Percentiles rank a stretch among this genome's conserved stretches.
Conservation (phyloP, 1,140 invertebrate species). For the Battus philenor region DNA sequence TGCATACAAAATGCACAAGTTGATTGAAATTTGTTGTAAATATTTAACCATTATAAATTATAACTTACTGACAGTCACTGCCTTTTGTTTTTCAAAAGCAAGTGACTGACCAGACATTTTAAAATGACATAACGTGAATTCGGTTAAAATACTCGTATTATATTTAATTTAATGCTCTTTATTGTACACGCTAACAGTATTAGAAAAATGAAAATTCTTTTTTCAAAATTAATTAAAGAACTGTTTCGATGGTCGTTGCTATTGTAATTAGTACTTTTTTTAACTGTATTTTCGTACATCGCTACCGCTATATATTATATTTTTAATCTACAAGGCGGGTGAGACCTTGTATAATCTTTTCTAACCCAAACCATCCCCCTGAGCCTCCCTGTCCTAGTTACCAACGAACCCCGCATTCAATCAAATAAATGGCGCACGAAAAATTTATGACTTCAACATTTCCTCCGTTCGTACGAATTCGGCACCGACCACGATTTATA, state of each 20-base stretch:
- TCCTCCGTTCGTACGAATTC: slow-evolving; percentile 33
- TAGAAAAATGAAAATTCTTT: neutral
- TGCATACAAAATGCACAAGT: slow-evolving; percentile 17
- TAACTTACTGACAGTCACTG: no score
- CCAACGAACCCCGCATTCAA: slow-evolving; percentile 37
- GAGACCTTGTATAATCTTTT: slow-evolving; percentile 17
- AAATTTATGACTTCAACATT: slow-evolving; percentile 53
- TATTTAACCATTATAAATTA: slow-evolving; percentile 1
- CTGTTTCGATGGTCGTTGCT: no score
- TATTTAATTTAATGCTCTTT: no score
- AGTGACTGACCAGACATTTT: neutral
- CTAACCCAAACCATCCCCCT: slow-evolving; percentile 24
- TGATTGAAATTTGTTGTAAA: slow-evolving; percentile 8
- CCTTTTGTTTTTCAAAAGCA: neutral
- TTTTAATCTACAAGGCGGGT: slow-evolving; percentile 7
- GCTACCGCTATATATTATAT: no score
- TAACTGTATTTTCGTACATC: no score
- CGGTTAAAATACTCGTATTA: no score
- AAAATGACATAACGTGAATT: neutral
- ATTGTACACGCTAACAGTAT: no score
- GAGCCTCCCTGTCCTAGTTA: slow-evolving; percentile 42
- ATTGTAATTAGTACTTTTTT: no score
- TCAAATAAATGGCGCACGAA: slow-evolving; percentile 62
- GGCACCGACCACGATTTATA: slow-evolving; percentile 8
- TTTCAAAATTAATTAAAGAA: no score